Conservation (phyloP, 2,888 invertebrate genomes). For the Zaprionus lineosus region DNA sequence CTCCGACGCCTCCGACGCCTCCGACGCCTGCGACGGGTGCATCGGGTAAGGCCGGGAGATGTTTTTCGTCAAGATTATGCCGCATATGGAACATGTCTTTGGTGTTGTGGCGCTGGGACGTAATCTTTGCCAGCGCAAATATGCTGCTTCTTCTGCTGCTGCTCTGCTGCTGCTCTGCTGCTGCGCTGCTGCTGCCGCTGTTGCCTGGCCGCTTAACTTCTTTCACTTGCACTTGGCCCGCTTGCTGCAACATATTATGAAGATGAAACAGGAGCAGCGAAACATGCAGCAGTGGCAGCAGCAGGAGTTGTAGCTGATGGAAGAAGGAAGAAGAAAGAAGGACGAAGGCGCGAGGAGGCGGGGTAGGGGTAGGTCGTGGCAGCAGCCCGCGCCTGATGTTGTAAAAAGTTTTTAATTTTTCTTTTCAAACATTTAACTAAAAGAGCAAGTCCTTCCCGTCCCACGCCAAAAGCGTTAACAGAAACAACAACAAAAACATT, state of each 20-base stretch:
- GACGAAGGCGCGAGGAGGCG: too few relatives aligned
- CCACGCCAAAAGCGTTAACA: constrained; percentile 23
- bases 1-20: too few relatives aligned
- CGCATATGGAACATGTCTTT: constrained; percentile 43
- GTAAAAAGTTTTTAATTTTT: constrained; percentile 79
- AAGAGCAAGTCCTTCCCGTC: constrained; percentile 65
- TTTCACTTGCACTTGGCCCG: constrained; percentile 65
- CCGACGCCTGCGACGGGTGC: too few relatives aligned
- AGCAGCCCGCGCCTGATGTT: constrained; percentile 62
- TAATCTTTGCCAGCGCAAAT: constrained; percentile 18
- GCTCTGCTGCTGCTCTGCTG: constrained; percentile 5
- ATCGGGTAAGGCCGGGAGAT: too few relatives aligned
- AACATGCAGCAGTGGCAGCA: constrained; percentile 13
- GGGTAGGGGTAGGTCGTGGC: too few relatives aligned
- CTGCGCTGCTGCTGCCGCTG: constrained; percentile 10
- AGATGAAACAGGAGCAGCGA: constrained; percentile 12
- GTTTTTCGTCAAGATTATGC: constrained; percentile 53
- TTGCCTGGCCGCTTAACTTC: constrained; percentile 72
- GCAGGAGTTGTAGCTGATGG: constrained; percentile 2
- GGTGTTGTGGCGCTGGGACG: constrained; percentile 19
- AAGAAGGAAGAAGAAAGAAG: too few relatives aligned
- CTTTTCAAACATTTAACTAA: constrained; percentile 78
- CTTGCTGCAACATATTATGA: constrained; percentile 61
- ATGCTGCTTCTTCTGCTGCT: too few relatives aligned
- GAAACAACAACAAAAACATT: constrained; percentile 15